Base-by-base conservation (phyloP, 2,888 invertebrate species). In the Andricus curvator region DNA sequence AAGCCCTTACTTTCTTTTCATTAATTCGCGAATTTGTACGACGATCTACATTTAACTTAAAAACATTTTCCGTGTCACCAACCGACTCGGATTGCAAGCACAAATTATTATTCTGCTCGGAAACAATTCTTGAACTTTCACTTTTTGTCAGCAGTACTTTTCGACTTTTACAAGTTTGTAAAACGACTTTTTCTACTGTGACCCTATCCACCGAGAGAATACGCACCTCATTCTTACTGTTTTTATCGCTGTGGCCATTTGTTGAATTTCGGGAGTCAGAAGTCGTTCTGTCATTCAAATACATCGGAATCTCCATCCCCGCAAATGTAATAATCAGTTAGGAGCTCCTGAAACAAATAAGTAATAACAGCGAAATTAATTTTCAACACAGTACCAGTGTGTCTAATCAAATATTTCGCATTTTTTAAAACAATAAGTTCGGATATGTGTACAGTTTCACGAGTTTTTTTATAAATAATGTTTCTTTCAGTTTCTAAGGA, bases 131-230 rank as follows among this genome's bases (percentile, higher is more conserved):
- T 37, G 83, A 86, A 29, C 83, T 86, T 81, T 88, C 90, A 76
- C 86, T 88, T 25, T 88, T 88, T 64, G 86, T 90, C 44, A 88
- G 64, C 6, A 88, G 80, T 22, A 88, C 84, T 68, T 90, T 85
- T n/a, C 87, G 87, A 66, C 85, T 85, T 0, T 85, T 86, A 33
- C 82, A 82, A 44, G 84, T 86, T 66, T 89, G 88, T 44, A 88
- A 77, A 0, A 89, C 88, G 51, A 90, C 87, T 78, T 88, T 89
- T 77, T 89, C 89, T 13, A 88, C 80, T n/a, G 87, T 88, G 17
- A 90, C 79, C 79, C 86, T 88, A 74, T 90, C 89, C 51, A 89
- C 86, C n/a, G 89, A 87, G 25, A 89, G 83, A 76, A 89, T 84
- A 22, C 84, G 84, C 17, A 86, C 80, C 70, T 82, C 82, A 37